phyloP scores from a whole-genome alignment of 2,888 invertebrate genomes.

The Labia minor region DNA sequence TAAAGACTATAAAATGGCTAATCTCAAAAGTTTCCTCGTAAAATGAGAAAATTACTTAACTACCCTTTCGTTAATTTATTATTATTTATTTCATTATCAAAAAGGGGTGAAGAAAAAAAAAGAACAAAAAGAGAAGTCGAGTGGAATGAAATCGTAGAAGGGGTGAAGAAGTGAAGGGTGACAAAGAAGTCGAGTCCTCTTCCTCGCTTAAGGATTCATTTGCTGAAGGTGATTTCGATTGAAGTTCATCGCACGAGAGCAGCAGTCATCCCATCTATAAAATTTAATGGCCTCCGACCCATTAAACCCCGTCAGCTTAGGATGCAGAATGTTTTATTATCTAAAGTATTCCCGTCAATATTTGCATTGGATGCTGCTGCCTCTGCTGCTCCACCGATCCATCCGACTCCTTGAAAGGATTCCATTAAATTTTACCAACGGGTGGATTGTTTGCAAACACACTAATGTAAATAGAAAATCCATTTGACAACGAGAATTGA shows the following conservation, averaged over 20 bases:
- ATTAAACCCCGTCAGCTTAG: neutral
- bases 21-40: neutral
- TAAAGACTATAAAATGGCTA: constrained; percentile 13
- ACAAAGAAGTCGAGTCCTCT: too few relatives aligned
- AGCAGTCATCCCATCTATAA: neutral
- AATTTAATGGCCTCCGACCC: neutral
- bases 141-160: too few relatives aligned
- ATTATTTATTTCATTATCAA: neutral
- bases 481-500: too few relatives aligned
- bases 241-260: too few relatives aligned
- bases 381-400: neutral
- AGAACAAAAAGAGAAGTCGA: too few relatives aligned
- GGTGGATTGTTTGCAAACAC: too few relatives aligned
- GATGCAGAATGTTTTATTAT: neutral
- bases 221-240: too few relatives aligned
- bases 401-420: neutral
- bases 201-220: too few relatives aligned
- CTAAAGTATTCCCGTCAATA: neutral
- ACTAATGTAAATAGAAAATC: too few relatives aligned
- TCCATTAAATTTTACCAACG: neutral
- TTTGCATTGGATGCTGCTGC: neutral
- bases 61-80: neutral
- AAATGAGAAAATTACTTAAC: constrained; percentile 13
- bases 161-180: too few relatives aligned
- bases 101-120: neutral